These are phyloP conservation scores for Physocephala rufipes DNA, from an alignment of 2,888 invertebrate genomes.

Conservation along the genomic window DNA sequence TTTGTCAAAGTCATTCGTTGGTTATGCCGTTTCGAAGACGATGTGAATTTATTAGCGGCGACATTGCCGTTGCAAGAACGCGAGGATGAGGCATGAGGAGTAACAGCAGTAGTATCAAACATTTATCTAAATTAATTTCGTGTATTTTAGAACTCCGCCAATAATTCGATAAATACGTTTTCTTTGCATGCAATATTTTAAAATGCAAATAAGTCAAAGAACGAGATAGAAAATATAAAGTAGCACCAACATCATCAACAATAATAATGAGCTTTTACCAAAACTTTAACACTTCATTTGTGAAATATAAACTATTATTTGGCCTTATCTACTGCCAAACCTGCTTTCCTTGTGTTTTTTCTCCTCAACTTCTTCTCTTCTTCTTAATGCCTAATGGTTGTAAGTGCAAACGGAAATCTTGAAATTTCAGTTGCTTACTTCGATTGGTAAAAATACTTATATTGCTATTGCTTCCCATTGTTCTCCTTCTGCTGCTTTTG, in stretches of 20 bases:
- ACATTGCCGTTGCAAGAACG: too few species aligned
- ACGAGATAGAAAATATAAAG: too few species aligned
- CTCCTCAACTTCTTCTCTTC: background rate
- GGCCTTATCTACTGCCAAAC: background rate
- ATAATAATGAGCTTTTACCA: too few species aligned
- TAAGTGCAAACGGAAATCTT: conserved; percentile 26
- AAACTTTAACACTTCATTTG: background rate
- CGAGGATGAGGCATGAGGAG: background rate
- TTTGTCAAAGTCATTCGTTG: background rate
- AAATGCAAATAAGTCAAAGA: background rate
- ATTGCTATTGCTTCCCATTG: conserved; percentile 10
- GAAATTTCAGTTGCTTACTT: too few species aligned
- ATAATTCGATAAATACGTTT: conserved; percentile 44
- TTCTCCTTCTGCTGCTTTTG: too few species aligned
- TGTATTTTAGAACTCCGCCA: conserved; percentile 63
- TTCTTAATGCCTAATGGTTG: too few species aligned
- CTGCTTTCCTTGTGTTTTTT: too few species aligned
- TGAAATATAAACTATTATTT: background rate
- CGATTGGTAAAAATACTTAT: conserved; percentile 15
- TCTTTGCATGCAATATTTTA: conserved; percentile 12
- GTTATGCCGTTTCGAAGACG: too few species aligned
- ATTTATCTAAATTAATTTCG: conserved; percentile 64
- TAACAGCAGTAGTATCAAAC: conserved; percentile 54
- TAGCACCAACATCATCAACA: too few species aligned
- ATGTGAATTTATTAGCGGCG: background rate